Base-by-base conservation (phyloP, 2,888 invertebrate genomes). In the Venustoraphidia nigricollis region DNA sequence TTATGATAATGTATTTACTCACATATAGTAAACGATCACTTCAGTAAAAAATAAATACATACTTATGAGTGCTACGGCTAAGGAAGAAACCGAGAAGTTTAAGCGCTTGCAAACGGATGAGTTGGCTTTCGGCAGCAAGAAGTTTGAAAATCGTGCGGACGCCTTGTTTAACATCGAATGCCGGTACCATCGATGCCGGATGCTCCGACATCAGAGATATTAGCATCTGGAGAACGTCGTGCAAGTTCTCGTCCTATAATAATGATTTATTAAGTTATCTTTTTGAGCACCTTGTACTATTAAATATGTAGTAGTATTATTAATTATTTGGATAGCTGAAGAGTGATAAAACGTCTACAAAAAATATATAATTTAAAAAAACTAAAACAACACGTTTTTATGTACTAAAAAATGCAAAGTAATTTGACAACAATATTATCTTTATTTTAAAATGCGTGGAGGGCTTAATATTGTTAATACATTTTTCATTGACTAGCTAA, bases 101-200 rank as follows among this genome's bases (percentile, higher is more conserved):
- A 42, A 99, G 73, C 5, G 97, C 91, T 66, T 96, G 95, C 51
- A 99, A 76, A 56, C 97, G 77, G 60, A 98, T 94, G 54, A 93
- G 73, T 71, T 97, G 97, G 70, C 92, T 95, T 62, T 93, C 91
- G 5, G 96, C 94, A 10, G 93, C 88, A 51, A 99, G 71, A 50
- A 99, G 73, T 67, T 98, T 98, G 74, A 97, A 98, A 59, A 98
- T 91, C 49, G 93, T 91, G 61, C 95, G 77, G 47, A 97, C 88
- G 51, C 97, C 98, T 59, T 91, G 88, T 74, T 97, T 98, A 53
- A 88, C 84, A 70, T 98, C 97, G 68, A 98, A 98, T 47, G 95
- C 94, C 38, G 98, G 98, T 57, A 98, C 96, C 92, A 97, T 93
- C 3, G 95, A 94, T 56, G 95, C 90, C 1, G 98, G 98, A 66